Evolutionary conservation across 2,113 vertebrate genomes (phyloP).

Genomic region (Malurus cyaneus): DNA sequence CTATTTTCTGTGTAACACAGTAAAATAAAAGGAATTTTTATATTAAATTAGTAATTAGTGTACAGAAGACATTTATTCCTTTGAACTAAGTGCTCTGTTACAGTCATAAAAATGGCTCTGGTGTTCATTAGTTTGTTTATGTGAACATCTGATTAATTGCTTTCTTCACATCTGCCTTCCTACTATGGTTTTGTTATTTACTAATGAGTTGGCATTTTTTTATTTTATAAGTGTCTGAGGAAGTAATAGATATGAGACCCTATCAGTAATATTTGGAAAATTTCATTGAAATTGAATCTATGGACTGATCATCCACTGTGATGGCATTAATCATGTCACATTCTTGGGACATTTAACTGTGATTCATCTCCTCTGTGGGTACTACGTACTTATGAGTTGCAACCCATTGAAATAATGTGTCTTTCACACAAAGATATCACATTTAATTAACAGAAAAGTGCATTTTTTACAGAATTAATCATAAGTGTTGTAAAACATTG

Average conservation of each 20-base stretch:
- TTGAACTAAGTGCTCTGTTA: neutral
- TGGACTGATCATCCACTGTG: neutral
- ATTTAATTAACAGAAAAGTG: neutral
- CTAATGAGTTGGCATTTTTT: neutral
- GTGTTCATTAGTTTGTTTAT: neutral
- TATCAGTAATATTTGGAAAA: neutral
- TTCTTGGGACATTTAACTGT: neutral
- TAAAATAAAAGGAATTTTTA: neutral
- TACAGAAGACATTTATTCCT: neutral
- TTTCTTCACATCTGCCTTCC: neutral
- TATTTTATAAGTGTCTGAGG: neutral
- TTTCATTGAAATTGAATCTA: neutral
- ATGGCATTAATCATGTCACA: neutral
- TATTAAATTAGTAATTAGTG: neutral
- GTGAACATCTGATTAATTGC: neutral
- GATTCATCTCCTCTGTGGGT: neutral
- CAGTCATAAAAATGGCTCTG: neutral
- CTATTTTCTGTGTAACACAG: neutral
- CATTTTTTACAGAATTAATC: neutral
- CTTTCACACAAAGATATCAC: neutral
- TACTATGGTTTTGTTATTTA: neutral
- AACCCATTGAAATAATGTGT: neutral
- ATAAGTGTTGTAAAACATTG: neutral
- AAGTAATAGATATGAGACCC: neutral
- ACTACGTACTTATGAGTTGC: neutral